phyloP scores from a whole-genome alignment of 2,888 invertebrate genomes.

The Ichneumon xanthorius region DNA sequence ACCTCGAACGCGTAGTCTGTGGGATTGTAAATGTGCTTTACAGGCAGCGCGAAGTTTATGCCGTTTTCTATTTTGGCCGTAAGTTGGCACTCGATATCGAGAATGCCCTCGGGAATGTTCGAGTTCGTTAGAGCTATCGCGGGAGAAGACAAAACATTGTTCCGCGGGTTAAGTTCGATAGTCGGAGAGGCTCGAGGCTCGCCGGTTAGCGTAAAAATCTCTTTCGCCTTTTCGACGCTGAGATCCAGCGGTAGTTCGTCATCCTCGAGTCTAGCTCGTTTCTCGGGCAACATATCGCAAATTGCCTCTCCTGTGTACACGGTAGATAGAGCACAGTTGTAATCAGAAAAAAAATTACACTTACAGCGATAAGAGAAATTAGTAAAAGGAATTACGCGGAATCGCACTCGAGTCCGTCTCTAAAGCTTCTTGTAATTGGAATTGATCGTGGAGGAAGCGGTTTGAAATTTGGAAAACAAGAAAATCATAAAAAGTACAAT shows the following conservation, averaged over 20 bases:
- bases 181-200: slow-evolving; percentile 2
- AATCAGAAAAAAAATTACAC: slow-evolving; percentile 8
- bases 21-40: slow-evolving; percentile 93
- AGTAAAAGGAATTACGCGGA: neutral
- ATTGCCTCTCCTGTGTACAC: neutral
- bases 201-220: slow-evolving; percentile 11
- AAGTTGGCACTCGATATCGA: slow-evolving; percentile 76
- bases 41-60: slow-evolving; percentile 82
- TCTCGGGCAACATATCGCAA: slow-evolving; percentile 68
- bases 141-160: neutral
- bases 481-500: neutral
- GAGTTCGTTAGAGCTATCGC: neutral
- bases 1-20: slow-evolving; percentile 93
- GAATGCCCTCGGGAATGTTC: slow-evolving; percentile 74
- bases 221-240: slow-evolving; percentile 69
- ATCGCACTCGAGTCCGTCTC: neutral
- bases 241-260: slow-evolving; percentile 75
- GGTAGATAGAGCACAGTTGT: neutral
- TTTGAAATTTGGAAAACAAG: neutral
- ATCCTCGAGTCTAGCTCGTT: slow-evolving; percentile 72
- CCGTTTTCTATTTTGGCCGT: slow-evolving; percentile 70
- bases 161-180: slow-evolving; percentile 3
- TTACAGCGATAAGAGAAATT: neutral
- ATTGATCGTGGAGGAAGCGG: neutral
- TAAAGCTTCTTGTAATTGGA: neutral